Evolutionary conservation across 2,113 vertebrate genomes (phyloP).

Genomic region (Oncorhynchus keta): DNA sequence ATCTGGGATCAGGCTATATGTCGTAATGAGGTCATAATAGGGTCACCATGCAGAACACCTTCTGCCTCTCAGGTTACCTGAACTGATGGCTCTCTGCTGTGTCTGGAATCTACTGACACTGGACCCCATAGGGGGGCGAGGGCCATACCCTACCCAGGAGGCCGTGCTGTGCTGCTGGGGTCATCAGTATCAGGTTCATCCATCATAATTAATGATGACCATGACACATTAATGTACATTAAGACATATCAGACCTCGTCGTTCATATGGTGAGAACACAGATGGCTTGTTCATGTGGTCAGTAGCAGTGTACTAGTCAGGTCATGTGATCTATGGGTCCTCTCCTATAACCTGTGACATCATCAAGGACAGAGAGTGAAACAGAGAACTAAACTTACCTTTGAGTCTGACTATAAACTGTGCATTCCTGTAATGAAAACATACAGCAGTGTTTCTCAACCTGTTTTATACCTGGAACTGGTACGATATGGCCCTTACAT

Average conservation of each 20-base stretch:
- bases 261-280: no score
- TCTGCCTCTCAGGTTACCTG: conserved; percentile 19
- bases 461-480: no score
- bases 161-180: neutral
- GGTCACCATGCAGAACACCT: neutral
- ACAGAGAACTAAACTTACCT: neutral
- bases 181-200: neutral
- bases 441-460: no score
- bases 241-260: no score
- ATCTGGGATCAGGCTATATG: neutral
- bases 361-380: neutral
- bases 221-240: neutral
- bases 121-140: conserved; percentile 1
- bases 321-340: neutral
- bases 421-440: no score
- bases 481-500: no score
- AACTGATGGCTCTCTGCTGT: conserved; percentile 9
- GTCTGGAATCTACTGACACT: conserved; percentile 7
- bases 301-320: no score
- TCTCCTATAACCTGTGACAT: neutral
- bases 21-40: neutral
- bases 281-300: no score
- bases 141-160: neutral
- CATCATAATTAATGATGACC: neutral
- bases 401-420: neutral